Base-by-base conservation (phyloP, 2,888 invertebrate species). In the Drosophila yooni region DNA sequence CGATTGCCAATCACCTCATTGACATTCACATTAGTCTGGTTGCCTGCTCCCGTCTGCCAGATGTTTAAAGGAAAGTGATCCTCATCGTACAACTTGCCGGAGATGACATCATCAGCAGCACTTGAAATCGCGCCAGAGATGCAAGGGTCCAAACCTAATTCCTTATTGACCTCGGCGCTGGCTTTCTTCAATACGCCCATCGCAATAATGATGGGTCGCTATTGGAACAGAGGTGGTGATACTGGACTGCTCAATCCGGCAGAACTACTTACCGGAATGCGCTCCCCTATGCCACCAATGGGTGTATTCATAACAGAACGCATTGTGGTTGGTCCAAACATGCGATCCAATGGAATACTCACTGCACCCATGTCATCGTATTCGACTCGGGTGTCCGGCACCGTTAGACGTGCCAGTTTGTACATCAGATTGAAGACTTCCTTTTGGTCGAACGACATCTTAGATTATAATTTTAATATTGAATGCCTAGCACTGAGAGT, bases 11-110 rank as follows among this genome's bases (percentile, higher is more conserved):
- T 78, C 74, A 91, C 96, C 95, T 99, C 99, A 92, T 99, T 99
- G 0, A 98, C 96, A 93, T 99, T 99, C 99, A 99, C 99, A 93
- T 99, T 99, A 54, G 96, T 96, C 94, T 99, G 99, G 0, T 98
- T 99, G 6, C 99, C 99, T 31, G 98, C 99, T 5, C 99, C 99
- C 0, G 99, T 99, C 94, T 99, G 99, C 99, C 99, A 99, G 90
- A 99, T 97, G 73, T 98, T 98, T 50, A 99, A 94, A 0, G 99
- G 99, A 92, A 99, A 99, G 93, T 99, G 98, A 3, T 83, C 56
- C 29, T 98, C 97, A 92, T 87, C 79, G 34, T 97, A 97, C 48
- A 99, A 94, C 92, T 97, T 96, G 33, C 99, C 99, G 52, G 96
- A 96, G 76, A 98, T 97, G 1, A 99, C 98, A 91, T 98, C 98